A percentile compares a stretch with the other conserved stretches of the same genome.
These are phyloP conservation scores for Hypercompe scribonia DNA, from an alignment of 2,888 invertebrate genomes.

Conservation along the genomic window DNA sequence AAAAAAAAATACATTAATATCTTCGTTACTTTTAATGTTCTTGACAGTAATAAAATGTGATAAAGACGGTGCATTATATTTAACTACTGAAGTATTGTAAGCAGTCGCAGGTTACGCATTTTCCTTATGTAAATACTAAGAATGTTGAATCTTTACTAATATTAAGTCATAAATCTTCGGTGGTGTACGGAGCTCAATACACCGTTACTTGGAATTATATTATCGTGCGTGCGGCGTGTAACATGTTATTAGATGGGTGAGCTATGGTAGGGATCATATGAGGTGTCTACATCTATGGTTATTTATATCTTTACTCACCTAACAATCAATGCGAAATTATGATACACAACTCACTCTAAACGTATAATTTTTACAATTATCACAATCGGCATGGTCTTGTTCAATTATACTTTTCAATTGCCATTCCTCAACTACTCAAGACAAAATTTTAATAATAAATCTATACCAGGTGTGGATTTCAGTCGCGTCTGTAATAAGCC, in stretches of 20 bases:
- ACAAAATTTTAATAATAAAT: slow-evolving; percentile 11
- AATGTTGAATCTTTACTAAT: slow-evolving; percentile 1
- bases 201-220: slow-evolving; percentile 7
- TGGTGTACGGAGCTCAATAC: slow-evolving; percentile 6
- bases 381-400: neutral
- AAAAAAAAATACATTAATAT: neutral
- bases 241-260: neutral
- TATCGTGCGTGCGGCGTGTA: slow-evolving; percentile 6
- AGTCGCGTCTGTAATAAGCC: slow-evolving; percentile 36
- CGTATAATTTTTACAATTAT: neutral
- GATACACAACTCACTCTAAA: neutral
- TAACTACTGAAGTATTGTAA: neutral
- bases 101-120: neutral
- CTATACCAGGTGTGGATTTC: slow-evolving; percentile 30
- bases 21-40: neutral
- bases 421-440: neutral
- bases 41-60: neutral
- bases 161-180: slow-evolving; percentile 23
- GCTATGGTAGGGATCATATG: neutral
- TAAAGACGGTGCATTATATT: neutral
- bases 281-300: neutral
- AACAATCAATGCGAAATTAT: neutral
- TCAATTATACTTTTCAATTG: too few species aligned
- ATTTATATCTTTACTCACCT: neutral
- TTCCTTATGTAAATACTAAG: neutral